phyloP scores from a whole-genome alignment of 2,888 invertebrate genomes.

The Drosophila meridiana region DNA sequence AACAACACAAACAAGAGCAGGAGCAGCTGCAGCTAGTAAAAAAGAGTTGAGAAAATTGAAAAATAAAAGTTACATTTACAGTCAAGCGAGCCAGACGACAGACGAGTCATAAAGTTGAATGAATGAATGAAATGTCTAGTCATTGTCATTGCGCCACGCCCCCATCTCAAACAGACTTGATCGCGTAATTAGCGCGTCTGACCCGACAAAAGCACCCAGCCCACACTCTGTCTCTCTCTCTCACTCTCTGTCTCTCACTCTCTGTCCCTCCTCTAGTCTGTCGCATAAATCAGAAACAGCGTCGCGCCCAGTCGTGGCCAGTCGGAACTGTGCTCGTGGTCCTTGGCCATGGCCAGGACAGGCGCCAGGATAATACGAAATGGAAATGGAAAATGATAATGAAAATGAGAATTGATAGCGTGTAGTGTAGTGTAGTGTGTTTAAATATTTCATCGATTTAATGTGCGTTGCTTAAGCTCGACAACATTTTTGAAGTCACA shows the following conservation, averaged over 20 bases:
- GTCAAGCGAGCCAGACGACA: constrained; percentile 22
- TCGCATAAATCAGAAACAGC: constrained; percentile 57
- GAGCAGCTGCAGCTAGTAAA: neutral
- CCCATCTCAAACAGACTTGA: constrained; percentile 48
- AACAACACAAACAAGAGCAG: constrained; percentile 3
- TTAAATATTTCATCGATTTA: constrained; percentile 76
- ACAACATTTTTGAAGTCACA: constrained; percentile 19
- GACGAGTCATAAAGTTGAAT: constrained; percentile 71
- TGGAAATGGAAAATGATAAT: constrained; percentile 65
- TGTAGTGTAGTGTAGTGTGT: constrained; percentile 24
- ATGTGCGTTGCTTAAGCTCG: constrained; percentile 49
- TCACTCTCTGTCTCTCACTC: neutral
- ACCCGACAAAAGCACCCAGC: constrained; percentile 36
- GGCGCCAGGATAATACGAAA: constrained; percentile 9
- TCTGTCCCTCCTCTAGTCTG: constrained; percentile 1
- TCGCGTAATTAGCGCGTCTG: constrained; percentile 79
- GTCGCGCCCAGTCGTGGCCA: constrained; percentile 38
- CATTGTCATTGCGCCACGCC: constrained; percentile 41
- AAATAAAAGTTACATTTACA: constrained; percentile 77
- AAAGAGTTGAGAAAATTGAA: constrained; percentile 76
- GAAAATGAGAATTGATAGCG: constrained; percentile 78
- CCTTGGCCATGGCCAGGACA: constrained; percentile 16
- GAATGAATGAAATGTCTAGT: constrained; percentile 74
- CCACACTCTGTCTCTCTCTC: neutral
- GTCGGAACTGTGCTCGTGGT: constrained; percentile 14